A percentile compares a stretch with the other conserved stretches of the same genome.
Conservation (phyloP, 2,888 invertebrate genomes). For the Napeogenes inachia region DNA sequence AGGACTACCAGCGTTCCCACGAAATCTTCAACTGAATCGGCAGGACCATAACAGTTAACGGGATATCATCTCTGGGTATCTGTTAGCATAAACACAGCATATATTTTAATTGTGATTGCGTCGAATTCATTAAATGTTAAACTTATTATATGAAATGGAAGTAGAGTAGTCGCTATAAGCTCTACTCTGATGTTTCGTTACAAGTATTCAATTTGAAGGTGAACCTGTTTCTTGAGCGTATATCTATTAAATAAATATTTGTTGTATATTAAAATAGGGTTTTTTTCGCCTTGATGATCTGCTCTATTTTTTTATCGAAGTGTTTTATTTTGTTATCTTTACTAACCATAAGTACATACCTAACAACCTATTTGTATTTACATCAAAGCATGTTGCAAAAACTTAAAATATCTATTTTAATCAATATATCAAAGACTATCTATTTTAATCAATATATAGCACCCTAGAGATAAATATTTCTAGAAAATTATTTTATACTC, state of each 20-base stretch:
- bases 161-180: neutral
- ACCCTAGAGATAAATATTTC: too few species aligned
- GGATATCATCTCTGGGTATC: constrained; percentile 19
- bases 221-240: constrained; percentile 43
- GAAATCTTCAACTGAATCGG: constrained; percentile 49
- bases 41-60: constrained; percentile 39
- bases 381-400: too few species aligned
- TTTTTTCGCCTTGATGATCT: neutral
- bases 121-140: too few species aligned
- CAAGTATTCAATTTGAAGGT: constrained; percentile 64
- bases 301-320: neutral
- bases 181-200: constrained; percentile 36
- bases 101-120: neutral
- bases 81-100: neutral
- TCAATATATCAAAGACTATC: too few species aligned
- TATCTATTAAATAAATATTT: constrained; percentile 5
- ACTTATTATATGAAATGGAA: too few species aligned
- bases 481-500: too few species aligned
- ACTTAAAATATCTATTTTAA: too few species aligned
- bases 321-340: too few species aligned
- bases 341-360: too few species aligned
- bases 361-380: too few species aligned
- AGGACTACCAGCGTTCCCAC: constrained; percentile 50
- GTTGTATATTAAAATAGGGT: neutral
- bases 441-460: too few species aligned